Evolutionary conservation across 2,113 vertebrate genomes (phyloP).

Genomic region (Tauraco erythrolophus): DNA sequence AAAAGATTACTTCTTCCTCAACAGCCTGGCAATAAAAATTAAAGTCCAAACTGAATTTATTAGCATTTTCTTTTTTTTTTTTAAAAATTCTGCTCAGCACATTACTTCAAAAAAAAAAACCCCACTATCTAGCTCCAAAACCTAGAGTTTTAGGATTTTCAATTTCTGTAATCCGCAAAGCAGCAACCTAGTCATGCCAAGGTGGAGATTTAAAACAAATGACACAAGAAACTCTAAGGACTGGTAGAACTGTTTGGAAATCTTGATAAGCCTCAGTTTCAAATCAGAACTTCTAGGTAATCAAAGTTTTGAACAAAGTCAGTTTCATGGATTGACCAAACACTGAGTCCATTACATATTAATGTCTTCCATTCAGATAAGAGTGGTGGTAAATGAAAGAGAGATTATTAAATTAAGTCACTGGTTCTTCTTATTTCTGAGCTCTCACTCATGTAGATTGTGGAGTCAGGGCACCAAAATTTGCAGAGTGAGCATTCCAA

Average conservation of each 20-base stretch:
- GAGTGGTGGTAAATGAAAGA: background rate
- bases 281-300: background rate
- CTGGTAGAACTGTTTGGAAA: background rate
- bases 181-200: background rate
- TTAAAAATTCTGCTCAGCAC: background rate
- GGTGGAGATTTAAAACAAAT: background rate
- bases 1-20: background rate
- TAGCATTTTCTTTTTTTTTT: background rate
- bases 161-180: background rate
- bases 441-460: background rate
- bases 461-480: background rate
- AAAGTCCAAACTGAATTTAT: background rate
- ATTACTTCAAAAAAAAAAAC: background rate
- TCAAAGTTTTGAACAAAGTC: background rate
- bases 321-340: background rate
- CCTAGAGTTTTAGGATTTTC: background rate
- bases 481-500: background rate
- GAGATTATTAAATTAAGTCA: background rate
- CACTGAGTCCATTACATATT: background rate
- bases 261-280: background rate
- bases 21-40: conserved; percentile 28
- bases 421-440: background rate
- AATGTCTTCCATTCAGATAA: background rate
- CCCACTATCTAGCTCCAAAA: background rate
- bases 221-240: background rate